These are phyloP conservation scores for Dynastes maya DNA, from an alignment of 2,888 invertebrate species.

Conservation along the genomic window DNA sequence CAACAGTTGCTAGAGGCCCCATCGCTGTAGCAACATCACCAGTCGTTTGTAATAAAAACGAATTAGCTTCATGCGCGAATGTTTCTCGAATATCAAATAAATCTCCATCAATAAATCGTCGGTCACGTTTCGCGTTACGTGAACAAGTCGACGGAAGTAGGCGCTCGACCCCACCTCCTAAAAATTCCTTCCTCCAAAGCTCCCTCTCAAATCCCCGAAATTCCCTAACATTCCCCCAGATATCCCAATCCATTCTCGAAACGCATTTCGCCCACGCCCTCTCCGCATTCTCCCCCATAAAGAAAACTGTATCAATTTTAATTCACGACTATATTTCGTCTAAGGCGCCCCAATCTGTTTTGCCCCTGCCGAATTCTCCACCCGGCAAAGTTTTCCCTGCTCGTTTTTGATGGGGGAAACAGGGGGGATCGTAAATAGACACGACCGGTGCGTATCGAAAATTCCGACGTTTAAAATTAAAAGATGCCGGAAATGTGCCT, in stretches of 20 bases:
- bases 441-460: conserved; percentile 20
- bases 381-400: not conserved
- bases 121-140: conserved; percentile 36
- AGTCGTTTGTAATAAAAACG: conserved; percentile 42
- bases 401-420: not conserved
- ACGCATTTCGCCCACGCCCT: not conserved
- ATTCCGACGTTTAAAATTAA: conserved; percentile 35
- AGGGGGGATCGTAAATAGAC: not conserved
- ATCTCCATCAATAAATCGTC: conserved; percentile 39
- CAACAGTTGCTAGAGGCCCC: not conserved
- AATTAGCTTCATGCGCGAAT: conserved; percentile 37
- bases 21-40: conserved; percentile 22
- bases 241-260: not conserved
- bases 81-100: conserved; percentile 46
- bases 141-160: conserved; percentile 34
- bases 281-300: not conserved
- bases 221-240: not conserved
- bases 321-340: conserved; percentile 29
- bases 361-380: not conserved
- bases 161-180: not conserved
- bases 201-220: not conserved
- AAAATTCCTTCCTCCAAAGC: not conserved
- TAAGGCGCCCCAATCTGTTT: conserved; percentile 10
- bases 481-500: conserved; percentile 14
- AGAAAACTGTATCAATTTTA: conserved; percentile 36